Base-by-base conservation (phyloP, 23 tunicate genomes). In the Styela clava region DNA sequence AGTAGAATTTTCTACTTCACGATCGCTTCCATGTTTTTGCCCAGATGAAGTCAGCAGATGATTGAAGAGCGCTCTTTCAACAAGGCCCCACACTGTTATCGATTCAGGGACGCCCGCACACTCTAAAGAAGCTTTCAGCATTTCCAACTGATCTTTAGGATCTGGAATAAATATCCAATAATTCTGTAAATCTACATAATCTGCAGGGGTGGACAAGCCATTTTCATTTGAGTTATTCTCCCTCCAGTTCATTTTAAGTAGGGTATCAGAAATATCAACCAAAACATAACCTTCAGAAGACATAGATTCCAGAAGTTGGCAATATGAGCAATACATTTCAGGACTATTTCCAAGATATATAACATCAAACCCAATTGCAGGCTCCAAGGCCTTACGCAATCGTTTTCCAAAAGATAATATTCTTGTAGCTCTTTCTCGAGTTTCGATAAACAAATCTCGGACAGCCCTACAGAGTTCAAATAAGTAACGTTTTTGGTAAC, bases 381-480 rank as follows among this genome's bases (percentile, higher is more conserved):
- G 83, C 71, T 91, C 97, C 12, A 82, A 22, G 2, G 78, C 52
- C 78, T 78, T 91, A 31, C 97, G 37, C 67, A 86, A 44, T 22
- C 79, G 61, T 32, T 82, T 84, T 0, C 82, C 89, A 34, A 88
- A 93, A n/a, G 51, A 32, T 3, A 74, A 56, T 1, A 92, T 83
- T 44, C 70, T 82, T 5, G 61, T 52, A 29, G 81, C 85, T 30
- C 98, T 44, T 79, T 93, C 98, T 7, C 93, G 85, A 25, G 79
- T 92, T 71, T 93, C 98, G 24, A 84, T 87, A 76, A 88, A 93
- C 31, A 93, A 61, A 81, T 93, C 93, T 30, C 94, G 86, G 24
- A 93, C 68, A 1, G 93, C 91, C 65, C 95, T 74, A 52, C 91
- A 67, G 25, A 92, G 62, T 74, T 92, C 97, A 92, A 86, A 92